Evolutionary conservation across 2,113 vertebrate genomes (phyloP).

Genomic region (Seriola dumerili): DNA sequence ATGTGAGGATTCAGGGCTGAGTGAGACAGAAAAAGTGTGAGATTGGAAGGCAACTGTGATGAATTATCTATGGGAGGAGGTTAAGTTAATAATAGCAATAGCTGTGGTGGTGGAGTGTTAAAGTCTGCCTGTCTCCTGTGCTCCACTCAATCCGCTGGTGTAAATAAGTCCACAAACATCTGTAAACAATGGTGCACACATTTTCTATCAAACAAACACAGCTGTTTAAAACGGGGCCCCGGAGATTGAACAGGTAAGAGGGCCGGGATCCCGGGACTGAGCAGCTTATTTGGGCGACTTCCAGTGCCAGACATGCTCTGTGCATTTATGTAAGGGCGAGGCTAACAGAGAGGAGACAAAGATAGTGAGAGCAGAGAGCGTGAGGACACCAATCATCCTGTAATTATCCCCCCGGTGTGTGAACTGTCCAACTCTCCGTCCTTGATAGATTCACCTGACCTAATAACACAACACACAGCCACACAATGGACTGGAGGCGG

Average conservation of each 20-base stretch:
- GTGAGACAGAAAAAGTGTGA: slow-evolving; percentile 43
- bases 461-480: slow-evolving; percentile 79
- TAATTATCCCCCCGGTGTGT: slow-evolving; percentile 84
- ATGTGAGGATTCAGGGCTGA: slow-evolving; percentile 64
- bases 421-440: slow-evolving; percentile 79
- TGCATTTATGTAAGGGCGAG: slow-evolving; percentile 69
- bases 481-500: slow-evolving; percentile 67
- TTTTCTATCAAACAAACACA: slow-evolving; percentile 80
- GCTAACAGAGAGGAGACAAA: slow-evolving; percentile 76
- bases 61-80: slow-evolving; percentile 74
- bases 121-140: slow-evolving; percentile 52
- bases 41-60: slow-evolving; percentile 71
- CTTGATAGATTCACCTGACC: slow-evolving; percentile 84
- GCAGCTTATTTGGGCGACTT: slow-evolving; percentile 56
- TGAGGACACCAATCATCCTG: slow-evolving; percentile 83
- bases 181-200: slow-evolving; percentile 86
- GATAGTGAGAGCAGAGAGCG: slow-evolving; percentile 75
- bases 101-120: slow-evolving; percentile 48
- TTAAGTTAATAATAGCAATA: slow-evolving; percentile 84
- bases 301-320: slow-evolving; percentile 60
- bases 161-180: slow-evolving; percentile 92
- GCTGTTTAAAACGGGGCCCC: slow-evolving; percentile 73
- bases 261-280: slow-evolving; percentile 37
- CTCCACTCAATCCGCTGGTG: slow-evolving; percentile 83
- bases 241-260: slow-evolving; percentile 74